Evolutionary conservation across 2,797 vertebrate genomes (phyloP), one percentile per base, ranked within the genome.

Genomic region (Urocyon cinereoargenteus): DNA sequence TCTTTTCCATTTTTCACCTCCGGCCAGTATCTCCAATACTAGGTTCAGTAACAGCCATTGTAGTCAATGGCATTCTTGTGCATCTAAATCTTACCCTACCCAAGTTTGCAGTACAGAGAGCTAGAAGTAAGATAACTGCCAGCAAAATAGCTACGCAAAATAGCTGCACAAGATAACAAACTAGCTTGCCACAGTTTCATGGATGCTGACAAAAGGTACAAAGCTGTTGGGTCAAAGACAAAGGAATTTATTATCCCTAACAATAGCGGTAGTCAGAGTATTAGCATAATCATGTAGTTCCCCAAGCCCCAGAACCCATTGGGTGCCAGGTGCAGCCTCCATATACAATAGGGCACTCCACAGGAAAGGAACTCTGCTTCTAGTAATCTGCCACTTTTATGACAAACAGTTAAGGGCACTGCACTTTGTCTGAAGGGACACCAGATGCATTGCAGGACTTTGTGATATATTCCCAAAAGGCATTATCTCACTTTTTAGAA

Each of bases 401-500:
- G 91, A 19, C 62, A 86, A 90, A 34, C 18, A 34, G 10, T 59
- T 68, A 85, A 3, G 59, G 90, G 55, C 64, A 16, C n/a, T 49
- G 21, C 12, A 61, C 34, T 85, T 86, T 82, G 28, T 53, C 83
- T 31, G 14, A 34, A 92, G 75, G 16, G 62, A 83, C 22, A 91
- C 11, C 40, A 57, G 21, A 59, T n/a, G n/a, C 45, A 70, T 15
- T 79, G 34, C 5, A 68, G 28, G 16, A 68, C 64, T 72, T 28
- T 59, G 14, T 31, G 24, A 83, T 9, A 6, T 51, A 26, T 28
- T 24, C 36, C 22, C 66, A 0, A 40, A 82, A 88, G 2, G 12
- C 21, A 59, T 92, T 77, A 92, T 87, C 79, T 95, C 53, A 85
- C 78, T 64, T 87, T 84, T 86, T 75, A 90, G 18, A 95, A 81